These are phyloP conservation scores for Lamellibrachia satsuma DNA, from an alignment of 2,888 invertebrate species.

Conservation along the genomic window DNA sequence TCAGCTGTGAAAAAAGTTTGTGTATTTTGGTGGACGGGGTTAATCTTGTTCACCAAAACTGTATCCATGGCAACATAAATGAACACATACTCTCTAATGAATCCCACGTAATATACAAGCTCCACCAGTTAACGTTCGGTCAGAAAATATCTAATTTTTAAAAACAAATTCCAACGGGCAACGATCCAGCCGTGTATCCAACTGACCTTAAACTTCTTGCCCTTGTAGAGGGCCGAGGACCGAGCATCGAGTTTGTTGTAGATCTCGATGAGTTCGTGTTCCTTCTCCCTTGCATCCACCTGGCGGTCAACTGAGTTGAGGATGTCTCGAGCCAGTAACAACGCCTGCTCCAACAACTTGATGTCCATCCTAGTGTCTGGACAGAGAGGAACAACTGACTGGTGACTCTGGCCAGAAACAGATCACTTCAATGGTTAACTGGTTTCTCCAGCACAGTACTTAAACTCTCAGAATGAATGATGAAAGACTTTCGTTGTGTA, in stretches of 20 bases:
- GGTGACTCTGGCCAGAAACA: too few species aligned
- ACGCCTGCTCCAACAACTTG: conserved; percentile 80
- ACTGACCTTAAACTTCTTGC: conserved; percentile 80
- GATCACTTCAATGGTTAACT: too few species aligned
- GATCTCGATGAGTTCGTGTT: conserved; percentile 88
- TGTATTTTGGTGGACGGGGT: too few species aligned
- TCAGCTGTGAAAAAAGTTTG: too few species aligned
- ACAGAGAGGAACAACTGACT: conserved; percentile 19
- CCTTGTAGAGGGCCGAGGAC: conserved; percentile 77
- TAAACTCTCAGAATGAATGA: too few species aligned
- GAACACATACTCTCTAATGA: too few species aligned
- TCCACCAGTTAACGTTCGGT: not conserved
- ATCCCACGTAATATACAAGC: not conserved
- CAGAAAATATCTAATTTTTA: not conserved
- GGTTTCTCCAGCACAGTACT: too few species aligned
- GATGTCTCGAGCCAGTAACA: conserved; percentile 86
- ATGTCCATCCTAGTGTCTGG: conserved; percentile 79
- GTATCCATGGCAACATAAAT: too few species aligned
- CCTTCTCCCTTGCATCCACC: conserved; percentile 90
- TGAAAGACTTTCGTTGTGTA: too few species aligned
- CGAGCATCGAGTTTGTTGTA: conserved; percentile 92
- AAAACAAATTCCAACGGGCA: not conserved
- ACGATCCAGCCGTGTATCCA: not conserved
- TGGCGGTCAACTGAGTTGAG: conserved; percentile 90
- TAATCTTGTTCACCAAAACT: too few species aligned